Evolutionary conservation across 2,113 vertebrate genomes (phyloP), one percentile per base, ranked within the genome.

Genomic region (Psephotus haematonotus): DNA sequence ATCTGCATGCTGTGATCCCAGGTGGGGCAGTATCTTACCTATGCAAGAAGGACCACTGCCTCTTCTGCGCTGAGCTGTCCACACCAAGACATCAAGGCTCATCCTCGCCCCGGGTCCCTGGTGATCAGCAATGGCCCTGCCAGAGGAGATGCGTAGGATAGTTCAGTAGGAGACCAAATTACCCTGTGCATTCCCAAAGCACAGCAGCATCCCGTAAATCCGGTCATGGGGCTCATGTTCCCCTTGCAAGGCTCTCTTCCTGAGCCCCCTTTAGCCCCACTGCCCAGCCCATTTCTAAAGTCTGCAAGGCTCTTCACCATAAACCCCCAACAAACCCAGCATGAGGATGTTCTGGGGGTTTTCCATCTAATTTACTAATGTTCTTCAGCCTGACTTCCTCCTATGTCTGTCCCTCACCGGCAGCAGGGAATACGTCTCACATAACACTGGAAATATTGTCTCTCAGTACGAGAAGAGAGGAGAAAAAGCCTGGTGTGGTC

Each of bases 211-310:
- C 76, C 68, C 19, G 2, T 4, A 13, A 53, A 37, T 22, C 29
- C 0, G 0, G 22, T 1, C 6, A 0, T 1, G 0, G 2, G 24
- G 43, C 23, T 88, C 3, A 0, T 0, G 2, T 5, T 62, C n/a
- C 18, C 27, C 44, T 46, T 1, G 0, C 72, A 72, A 9, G 13
- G 14, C 67, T 47, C 31, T 37, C 52, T 43, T 3, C 1, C 0
- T 24, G 4, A 24, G 16, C 10, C 25, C 19, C 50, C 1, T 1
- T 35, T 2, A 43, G 47, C 62, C 49, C 52, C 52, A 12, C 29
- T 11, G 2, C 46, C 24, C 65, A 28, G 41, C 23, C 31, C 4
- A 17, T 16, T 74, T 17, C 24, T 49, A 0, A 0, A 63, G 25
- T 3, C 35, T 46, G 33, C 71, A 44, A 27, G 29, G 52, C 52